phyloP scores from a whole-genome alignment of 2,888 invertebrate genomes.

The Acronicta leporina region DNA sequence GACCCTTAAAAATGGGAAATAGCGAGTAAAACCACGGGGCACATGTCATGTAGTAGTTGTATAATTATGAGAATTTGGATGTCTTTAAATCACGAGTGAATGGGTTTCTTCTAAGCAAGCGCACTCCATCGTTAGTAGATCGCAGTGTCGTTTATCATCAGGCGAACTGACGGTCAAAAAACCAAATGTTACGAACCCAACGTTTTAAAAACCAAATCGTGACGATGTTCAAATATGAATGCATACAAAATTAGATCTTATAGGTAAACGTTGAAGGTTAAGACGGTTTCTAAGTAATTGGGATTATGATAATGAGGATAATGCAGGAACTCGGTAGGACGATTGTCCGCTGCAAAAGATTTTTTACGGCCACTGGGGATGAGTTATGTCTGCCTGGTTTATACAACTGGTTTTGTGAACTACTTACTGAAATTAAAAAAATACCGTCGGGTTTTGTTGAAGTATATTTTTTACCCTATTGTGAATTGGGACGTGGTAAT shows the following conservation, averaged over 20 bases:
- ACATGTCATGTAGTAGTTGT: too few relatives aligned
- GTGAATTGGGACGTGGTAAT: slow-evolving; percentile 11
- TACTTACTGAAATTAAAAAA: slow-evolving; percentile 59
- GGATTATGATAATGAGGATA: slow-evolving; percentile 66
- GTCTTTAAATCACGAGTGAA: too few relatives aligned
- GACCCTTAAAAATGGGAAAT: too few relatives aligned
- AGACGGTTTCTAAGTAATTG: slow-evolving; percentile 64
- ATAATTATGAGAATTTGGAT: too few relatives aligned
- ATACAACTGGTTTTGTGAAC: slow-evolving; percentile 42
- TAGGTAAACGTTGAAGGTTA: slow-evolving; percentile 44
- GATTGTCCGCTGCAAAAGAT: slow-evolving; percentile 52
- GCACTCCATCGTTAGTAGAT: too few relatives aligned
- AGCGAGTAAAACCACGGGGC: too few relatives aligned
- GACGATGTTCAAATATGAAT: slow-evolving; percentile 39
- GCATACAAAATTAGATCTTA: slow-evolving; percentile 47
- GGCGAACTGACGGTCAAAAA: too few relatives aligned
- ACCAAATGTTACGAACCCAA: too few relatives aligned
- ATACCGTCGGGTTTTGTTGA: slow-evolving; percentile 25
- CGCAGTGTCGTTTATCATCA: too few relatives aligned
- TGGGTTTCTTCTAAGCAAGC: too few relatives aligned
- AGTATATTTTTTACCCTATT: slow-evolving; percentile 29
- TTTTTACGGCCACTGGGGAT: slow-evolving; percentile 62
- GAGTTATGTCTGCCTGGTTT: slow-evolving; percentile 52
- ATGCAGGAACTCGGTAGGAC: slow-evolving; percentile 44
- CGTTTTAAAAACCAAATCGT: not conserved